Evolutionary conservation across 2,113 vertebrate genomes (phyloP), one percentile per base, ranked within the genome.

Genomic region (Anolis carolinensis): DNA sequence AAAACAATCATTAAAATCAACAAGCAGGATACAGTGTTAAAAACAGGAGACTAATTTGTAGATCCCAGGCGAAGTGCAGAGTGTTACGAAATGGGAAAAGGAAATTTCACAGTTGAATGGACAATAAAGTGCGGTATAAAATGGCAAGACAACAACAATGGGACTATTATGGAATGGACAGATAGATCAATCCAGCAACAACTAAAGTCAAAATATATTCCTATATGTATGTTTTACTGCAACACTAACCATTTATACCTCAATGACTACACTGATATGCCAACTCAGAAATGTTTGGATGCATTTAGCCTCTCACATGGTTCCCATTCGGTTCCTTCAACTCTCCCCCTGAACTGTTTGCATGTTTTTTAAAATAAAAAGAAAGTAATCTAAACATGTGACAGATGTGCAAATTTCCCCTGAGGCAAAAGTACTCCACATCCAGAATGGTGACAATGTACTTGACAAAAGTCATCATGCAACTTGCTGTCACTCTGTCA

Each of bases 351-450:
- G 55, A 74, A 74, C 39, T 65, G 39, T 18, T 34, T 36, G 78
- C 14, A 79, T 63, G 34, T 39, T 84, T 79, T 90, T 87, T 91
- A 87, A 94, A 90, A 76, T 73, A 83, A 93, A 93, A 89, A 14
- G 88, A 77, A 84, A 44, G 14, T 68, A 81, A 87, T 80, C 83
- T 89, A 91, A 85, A 87, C 91, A 88, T 92, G 52, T 93, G 90
- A 82, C 62, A 86, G 65, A 89, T 93, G 89, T 91, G 86, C 86
- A 88, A 90, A 74, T 88, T 90, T 79, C 90, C 92, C 81, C 82
- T 88, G 82, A 95, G 86, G 88, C 48, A 85, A 84, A 89, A 48
- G 55, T 32, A 67, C 78, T 84, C 65, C 84, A 81, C 65, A 70
- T 62, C 72, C 67, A 8, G 6, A 92, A 63, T 70, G 50, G 85